phyloP scores from a whole-genome alignment of 92 coral and sea anemone species.

The Porites cylindrica region DNA sequence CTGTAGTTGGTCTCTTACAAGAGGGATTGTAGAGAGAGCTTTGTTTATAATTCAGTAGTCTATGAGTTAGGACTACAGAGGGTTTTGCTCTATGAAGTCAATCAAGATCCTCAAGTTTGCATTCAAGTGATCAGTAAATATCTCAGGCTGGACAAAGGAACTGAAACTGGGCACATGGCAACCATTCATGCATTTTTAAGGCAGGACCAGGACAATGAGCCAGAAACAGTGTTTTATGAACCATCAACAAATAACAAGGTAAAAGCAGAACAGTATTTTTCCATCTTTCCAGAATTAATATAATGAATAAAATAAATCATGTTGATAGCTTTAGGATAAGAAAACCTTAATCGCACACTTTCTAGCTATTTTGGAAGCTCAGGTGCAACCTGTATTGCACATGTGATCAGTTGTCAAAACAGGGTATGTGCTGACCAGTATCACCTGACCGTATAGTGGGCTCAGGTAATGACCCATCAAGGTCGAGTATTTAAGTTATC shows the following conservation, averaged over 20 bases:
- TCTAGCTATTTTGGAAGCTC: no score
- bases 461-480: no score
- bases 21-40: conserved; percentile 13
- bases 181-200: conserved; percentile 78
- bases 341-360: no score
- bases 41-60: conserved; percentile 9
- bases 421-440: no score
- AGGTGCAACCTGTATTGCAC: no score
- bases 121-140: conserved; percentile 65
- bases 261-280: neutral
- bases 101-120: neutral
- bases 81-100: conserved; percentile 17
- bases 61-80: conserved; percentile 18
- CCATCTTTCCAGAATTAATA: neutral
- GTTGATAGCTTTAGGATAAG: no score
- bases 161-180: conserved; percentile 79
- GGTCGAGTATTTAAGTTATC: no score
- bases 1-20: conserved; percentile 18
- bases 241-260: conserved; percentile 80
- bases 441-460: no score
- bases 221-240: conserved; percentile 78
- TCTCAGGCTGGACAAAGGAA: conserved; percentile 80
- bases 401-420: no score
- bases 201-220: conserved; percentile 42
- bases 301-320: neutral